Conservation (phyloP, 1,140 invertebrate species). For the Megathymus violae region DNA sequence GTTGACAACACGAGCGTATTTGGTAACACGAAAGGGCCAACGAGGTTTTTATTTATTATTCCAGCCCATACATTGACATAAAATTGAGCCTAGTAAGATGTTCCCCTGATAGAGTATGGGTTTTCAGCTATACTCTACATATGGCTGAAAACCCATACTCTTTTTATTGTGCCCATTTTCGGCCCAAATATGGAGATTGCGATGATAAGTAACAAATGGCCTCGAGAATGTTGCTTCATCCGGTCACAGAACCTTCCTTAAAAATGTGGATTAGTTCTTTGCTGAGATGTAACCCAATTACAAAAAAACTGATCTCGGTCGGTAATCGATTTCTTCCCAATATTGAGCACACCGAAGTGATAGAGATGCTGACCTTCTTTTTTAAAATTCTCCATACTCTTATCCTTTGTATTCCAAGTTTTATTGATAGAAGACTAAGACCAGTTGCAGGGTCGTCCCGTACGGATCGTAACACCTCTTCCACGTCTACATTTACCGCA, state of each 20-base stretch:
- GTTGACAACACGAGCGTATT: constrained; percentile 1
- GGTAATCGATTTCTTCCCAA: constrained; percentile 1
- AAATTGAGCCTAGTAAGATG: constrained; percentile 16
- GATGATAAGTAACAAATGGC: not conserved
- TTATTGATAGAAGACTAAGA: too few species aligned
- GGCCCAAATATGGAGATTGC: not conserved
- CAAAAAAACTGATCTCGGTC: constrained; percentile 5
- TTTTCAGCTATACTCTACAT: too few species aligned
- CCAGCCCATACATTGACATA: constrained; percentile 20
- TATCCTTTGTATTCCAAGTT: too few species aligned
- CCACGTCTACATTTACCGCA: too few species aligned
- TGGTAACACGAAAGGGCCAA: constrained; percentile 4
- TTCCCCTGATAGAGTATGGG: constrained; percentile 7
- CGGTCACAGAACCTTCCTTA: constrained; percentile 7
- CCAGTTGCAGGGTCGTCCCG: too few species aligned
- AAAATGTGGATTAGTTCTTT: not conserved
- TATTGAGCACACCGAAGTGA: constrained; percentile 5
- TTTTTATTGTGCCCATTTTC: too few species aligned
- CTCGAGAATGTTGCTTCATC: constrained; percentile 24
- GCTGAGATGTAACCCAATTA: not conserved
- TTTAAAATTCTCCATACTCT: constrained; percentile 13
- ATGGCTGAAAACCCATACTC: too few species aligned
- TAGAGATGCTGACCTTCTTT: constrained; percentile 2
- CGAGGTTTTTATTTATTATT: constrained; percentile 1
- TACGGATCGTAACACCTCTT: too few species aligned